phyloP scores from a whole-genome alignment of 2,888 invertebrate species.

The Lamellibrachia columna region DNA sequence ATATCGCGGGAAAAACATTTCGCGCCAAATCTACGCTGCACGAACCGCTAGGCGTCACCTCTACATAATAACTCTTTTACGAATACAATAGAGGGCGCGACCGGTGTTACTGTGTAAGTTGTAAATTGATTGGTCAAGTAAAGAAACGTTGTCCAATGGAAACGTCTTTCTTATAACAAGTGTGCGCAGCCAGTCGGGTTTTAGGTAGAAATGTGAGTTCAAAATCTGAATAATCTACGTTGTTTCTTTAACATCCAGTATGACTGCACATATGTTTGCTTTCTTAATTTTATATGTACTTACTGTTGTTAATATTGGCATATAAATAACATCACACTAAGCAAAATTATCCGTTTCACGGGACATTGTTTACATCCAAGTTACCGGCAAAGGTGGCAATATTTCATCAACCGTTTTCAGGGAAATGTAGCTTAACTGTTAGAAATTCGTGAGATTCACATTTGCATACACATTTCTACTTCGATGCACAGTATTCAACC shows the following conservation, averaged over 20 bases:
- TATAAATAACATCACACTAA: neutral
- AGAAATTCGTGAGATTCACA: neutral
- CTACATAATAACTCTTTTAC: neutral
- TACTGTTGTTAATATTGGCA: neutral
- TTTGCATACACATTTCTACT: no score
- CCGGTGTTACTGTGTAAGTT: neutral
- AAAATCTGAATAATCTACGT: neutral
- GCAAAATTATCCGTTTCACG: neutral
- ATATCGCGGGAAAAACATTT: constrained; percentile 16
- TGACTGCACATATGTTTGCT: neutral
- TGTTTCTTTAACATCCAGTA: neutral
- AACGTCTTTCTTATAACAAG: neutral
- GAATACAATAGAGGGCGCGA: neutral
- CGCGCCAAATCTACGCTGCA: neutral
- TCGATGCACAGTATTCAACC: no score
- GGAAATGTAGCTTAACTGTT: neutral
- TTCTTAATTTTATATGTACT: neutral
- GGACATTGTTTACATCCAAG: constrained; percentile 3
- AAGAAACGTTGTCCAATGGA: neutral
- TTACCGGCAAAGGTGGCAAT: neutral
- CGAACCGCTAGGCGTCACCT: neutral
- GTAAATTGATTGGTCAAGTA: neutral
- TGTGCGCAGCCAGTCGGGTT: neutral
- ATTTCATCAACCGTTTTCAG: neutral
- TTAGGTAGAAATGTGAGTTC: neutral